Evolutionary conservation across 1,140 invertebrate genomes (phyloP), one percentile per base, ranked within the genome.

Genomic region (Drosophila sechellia): DNA sequence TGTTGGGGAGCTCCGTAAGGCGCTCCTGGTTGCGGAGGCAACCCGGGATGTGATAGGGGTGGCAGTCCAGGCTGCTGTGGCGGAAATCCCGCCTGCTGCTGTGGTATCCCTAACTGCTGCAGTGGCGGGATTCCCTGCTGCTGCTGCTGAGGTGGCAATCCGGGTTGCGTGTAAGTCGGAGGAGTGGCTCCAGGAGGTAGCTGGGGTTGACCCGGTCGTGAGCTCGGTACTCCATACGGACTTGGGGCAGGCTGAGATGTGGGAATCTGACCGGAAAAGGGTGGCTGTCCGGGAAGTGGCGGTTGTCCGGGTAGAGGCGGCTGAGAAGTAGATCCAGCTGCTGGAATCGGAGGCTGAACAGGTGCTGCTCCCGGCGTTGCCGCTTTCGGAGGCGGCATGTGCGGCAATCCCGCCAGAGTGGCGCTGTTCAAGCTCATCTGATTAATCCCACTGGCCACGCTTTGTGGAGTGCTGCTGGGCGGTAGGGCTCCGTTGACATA

Each of bases 351-450:
- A 5, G 70, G 71, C 22, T 73, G 69, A 10, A 17, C 50, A 25
- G 56, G 34, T 15, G 46, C 22, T 20, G 31, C 66, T 22, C 11
- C 56, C 10, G 71, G 59, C 15, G 64, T 65, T 0, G 72, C 48
- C 8, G 83, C n/a, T 69, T 90, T 91, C 61, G 86, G 65, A 39
- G 71, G 61, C 37, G 73, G 92, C 86, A 90, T 91, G 25, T 85
- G 86, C 11, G 91, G 91, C 66, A 91, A 65, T 5, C 90, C 90
- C 0, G 81, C 69, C 65, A 92, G 55, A 25, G 63, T 85, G 35
- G 81, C 84, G 50, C 86, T 92, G 45, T 92, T 92, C n/a, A 92
- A 48, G 48, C 69, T 90, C 90, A 92, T 92, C 70, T 92, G 90
- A 58, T 86, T 90, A 1, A 76, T 64, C 15, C 87, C 78, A 40